These are phyloP conservation scores for Austrolebias charrua DNA, from an alignment of 2,797 vertebrate species.

Conservation along the genomic window DNA sequence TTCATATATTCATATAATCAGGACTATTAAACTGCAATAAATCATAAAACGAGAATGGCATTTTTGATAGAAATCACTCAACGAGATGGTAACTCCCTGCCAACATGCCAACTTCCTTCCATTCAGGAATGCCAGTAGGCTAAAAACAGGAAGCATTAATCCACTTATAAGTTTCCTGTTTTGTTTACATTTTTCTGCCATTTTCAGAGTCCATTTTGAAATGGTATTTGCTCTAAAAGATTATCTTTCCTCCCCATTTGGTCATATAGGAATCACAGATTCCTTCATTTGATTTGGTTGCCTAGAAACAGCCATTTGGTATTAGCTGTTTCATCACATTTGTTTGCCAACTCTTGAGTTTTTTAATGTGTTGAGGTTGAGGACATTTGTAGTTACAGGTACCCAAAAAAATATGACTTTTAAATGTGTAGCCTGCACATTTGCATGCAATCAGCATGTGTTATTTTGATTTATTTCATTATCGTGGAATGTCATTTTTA, in stretches of 20 bases:
- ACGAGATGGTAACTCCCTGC: constrained; percentile 43
- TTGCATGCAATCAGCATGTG: not conserved
- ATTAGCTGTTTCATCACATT: constrained; percentile 53
- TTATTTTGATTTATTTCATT: not conserved
- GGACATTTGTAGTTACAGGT: constrained; percentile 12
- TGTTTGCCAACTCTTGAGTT: constrained; percentile 38
- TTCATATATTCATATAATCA: constrained; percentile 1
- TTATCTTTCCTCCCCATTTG: constrained; percentile 17
- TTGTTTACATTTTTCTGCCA: constrained; percentile 26
- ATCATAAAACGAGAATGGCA: constrained; percentile 7
- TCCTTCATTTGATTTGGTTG: constrained; percentile 48
- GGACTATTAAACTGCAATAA: not conserved
- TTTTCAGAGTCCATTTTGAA: constrained; percentile 1
- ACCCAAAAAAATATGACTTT: not conserved
- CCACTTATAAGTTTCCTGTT: constrained; percentile 45
- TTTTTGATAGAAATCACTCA: constrained; percentile 43
- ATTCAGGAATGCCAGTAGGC: constrained; percentile 52
- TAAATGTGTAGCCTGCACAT: not conserved
- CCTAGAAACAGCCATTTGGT: constrained; percentile 61
- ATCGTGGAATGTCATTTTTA: not conserved
- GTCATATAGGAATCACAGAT: constrained; percentile 12
- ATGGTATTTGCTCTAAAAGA: constrained; percentile 13
- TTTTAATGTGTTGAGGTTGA: constrained; percentile 2
- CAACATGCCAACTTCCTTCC: constrained; percentile 60
- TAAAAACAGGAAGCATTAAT: constrained; percentile 62